Conservation (phyloP, 1,140 invertebrate species). For the Camponotus pennsylvanicus region DNA sequence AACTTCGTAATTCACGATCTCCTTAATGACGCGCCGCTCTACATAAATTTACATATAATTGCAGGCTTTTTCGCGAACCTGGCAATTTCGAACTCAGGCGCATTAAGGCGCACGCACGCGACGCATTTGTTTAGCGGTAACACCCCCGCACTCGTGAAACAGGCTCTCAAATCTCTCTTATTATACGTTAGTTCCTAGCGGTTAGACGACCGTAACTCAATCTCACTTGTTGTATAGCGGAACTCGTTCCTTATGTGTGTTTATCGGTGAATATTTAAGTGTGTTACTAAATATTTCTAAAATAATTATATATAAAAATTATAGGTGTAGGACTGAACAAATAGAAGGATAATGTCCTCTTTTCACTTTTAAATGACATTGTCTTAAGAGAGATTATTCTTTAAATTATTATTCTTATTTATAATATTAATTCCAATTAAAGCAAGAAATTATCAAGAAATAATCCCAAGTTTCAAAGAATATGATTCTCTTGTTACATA, state of each 20-base stretch:
- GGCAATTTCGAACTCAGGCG: slow-evolving; percentile 55
- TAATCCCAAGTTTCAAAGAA: neutral
- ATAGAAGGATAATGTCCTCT: neutral
- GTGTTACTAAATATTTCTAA: neutral
- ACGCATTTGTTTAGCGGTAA: slow-evolving; percentile 47
- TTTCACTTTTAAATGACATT: neutral
- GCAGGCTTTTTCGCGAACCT: slow-evolving; percentile 70
- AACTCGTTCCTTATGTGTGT: neutral
- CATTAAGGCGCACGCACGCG: slow-evolving; percentile 17
- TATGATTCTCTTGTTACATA: neutral
- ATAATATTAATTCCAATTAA: slow-evolving; percentile 10
- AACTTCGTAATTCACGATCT: slow-evolving; percentile 79
- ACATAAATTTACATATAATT: slow-evolving; percentile 85
- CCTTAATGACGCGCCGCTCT: slow-evolving; percentile 81
- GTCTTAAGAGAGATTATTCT: neutral
- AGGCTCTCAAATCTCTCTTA: slow-evolving; percentile 43
- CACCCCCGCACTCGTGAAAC: slow-evolving; percentile 43
- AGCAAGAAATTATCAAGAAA: neutral
- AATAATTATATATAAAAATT: neutral
- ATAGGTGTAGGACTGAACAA: neutral
- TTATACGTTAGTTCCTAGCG: neutral
- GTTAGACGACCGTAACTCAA: neutral
- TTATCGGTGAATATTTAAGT: neutral
- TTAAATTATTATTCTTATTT: neutral
- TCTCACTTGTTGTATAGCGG: slow-evolving; percentile 2